Evolutionary conservation across 2,888 invertebrate species (phyloP), one percentile per base, ranked within the genome.

Genomic region (Lasioglossum zephyrum): DNA sequence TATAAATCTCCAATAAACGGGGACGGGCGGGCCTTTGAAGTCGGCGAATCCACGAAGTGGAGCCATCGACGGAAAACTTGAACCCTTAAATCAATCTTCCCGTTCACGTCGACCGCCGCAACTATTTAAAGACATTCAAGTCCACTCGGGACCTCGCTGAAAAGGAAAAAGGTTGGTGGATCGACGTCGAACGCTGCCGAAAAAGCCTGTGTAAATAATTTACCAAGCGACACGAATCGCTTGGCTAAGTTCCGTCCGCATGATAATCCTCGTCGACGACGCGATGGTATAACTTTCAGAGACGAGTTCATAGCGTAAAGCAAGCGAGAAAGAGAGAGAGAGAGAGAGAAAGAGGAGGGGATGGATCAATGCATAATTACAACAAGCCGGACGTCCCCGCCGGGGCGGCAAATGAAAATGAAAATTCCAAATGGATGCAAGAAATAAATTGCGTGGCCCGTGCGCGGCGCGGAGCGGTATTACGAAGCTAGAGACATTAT

Each of bases 361-460:
- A 16, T 36, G 87, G 85, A 89, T 91, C 90, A 89, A 91, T 91
- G 90, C 82, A 87, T 89, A 91, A 91, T 91, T 91, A 90, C 89
- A 88, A 87, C 18, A 31, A 31, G 63, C 31, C 63, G 31, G 63
- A 63, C 31, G 31, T 63, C 16, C 6, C 31, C 16, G 16, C 31
- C 31, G 82, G 73, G 47, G 72, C 22, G 31, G 82, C 85, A 81
- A 91, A 87, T 90, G 91, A 91, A 91, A 90, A 88, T 91, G 90
- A 89, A 91, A 85, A 87, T 87, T 84, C 80, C 73, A 85, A 87
- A 91, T 91, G 89, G 89, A 89, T 91, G 90, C 87, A 87, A 87
- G 90, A 89, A 91, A 91, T 91, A 90, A 91, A 91, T 90, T 91
- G 86, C 89, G 84, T 82, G 82, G 4, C 11, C 76, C 82, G 74